Percentiles rank a stretch among this genome's conserved stretches.
Evolutionary conservation across 2,888 invertebrate genomes (phyloP).

Genomic region (Malthinus seriepunctatus): DNA sequence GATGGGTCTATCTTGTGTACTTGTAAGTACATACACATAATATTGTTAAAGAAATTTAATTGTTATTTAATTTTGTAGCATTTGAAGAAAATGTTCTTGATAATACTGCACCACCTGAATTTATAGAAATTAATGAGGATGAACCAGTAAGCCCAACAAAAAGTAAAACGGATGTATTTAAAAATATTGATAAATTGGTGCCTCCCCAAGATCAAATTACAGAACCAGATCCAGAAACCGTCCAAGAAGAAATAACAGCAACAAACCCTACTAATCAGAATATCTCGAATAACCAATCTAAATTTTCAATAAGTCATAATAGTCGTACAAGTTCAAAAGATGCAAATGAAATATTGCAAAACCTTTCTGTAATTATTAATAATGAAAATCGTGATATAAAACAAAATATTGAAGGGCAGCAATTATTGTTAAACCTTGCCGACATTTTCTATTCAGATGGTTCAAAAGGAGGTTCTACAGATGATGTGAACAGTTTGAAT

Average conservation of each 20-base stretch:
- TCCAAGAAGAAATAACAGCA: not conserved
- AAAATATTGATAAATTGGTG: constrained; percentile 29
- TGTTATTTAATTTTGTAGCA: constrained; percentile 7
- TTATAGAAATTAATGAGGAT: constrained; percentile 16
- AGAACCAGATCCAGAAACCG: not conserved
- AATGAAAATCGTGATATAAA: constrained; percentile 22
- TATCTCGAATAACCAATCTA: constrained; percentile 10
- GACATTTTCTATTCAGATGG: constrained; percentile 30
- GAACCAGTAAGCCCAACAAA: constrained; percentile 11
- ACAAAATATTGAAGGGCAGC: constrained; percentile 32
- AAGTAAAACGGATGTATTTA: constrained; percentile 26
- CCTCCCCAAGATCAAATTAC: constrained; percentile 14
- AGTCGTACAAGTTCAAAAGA: constrained; percentile 24
- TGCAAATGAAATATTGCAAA: constrained; percentile 30
- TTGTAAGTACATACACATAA: constrained; percentile 12
- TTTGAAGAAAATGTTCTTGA: constrained; percentile 26
- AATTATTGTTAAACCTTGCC: constrained; percentile 30
- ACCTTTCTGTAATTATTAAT: constrained; percentile 32
- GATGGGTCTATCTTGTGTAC: constrained; percentile 14
- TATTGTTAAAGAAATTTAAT: not conserved
- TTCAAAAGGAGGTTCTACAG: constrained; percentile 3
- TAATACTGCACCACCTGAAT: constrained; percentile 26
- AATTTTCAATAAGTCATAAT: constrained; percentile 11
- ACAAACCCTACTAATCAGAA: not conserved
- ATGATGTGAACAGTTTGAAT: constrained; percentile 15